phyloP scores from a whole-genome alignment of 2,113 vertebrate species.

The Brevimyrus niger region DNA sequence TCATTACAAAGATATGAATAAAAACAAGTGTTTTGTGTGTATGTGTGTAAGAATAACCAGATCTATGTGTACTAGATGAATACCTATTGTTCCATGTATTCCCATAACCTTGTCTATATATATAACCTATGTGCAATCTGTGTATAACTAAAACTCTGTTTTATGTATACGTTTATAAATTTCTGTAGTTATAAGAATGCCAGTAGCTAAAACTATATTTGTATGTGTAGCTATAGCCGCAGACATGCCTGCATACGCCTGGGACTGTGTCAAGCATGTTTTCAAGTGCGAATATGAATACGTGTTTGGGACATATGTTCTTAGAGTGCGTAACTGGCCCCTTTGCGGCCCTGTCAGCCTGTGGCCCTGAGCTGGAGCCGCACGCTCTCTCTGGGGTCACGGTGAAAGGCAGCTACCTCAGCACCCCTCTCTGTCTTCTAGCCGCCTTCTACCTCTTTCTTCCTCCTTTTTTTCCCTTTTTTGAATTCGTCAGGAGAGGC shows the following conservation, averaged over 20 bases:
- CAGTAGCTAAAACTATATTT: neutral
- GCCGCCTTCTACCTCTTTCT: conserved; percentile 31
- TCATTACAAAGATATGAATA: neutral
- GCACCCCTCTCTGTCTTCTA: conserved; percentile 20
- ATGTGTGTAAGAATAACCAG: neutral
- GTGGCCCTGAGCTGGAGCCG: too few relatives aligned
- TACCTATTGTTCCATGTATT: neutral
- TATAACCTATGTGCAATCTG: neutral
- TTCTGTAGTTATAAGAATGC: neutral
- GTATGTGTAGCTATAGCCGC: neutral
- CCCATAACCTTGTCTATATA: neutral
- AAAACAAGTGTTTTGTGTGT: neutral
- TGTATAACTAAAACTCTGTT: neutral
- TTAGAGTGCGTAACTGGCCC: neutral
- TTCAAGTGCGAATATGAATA: neutral
- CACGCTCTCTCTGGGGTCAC: conserved; percentile 24
- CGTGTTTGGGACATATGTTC: neutral
- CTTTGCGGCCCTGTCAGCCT: neutral
- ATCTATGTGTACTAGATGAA: neutral
- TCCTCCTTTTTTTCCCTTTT: conserved; percentile 27
- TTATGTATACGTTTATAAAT: neutral
- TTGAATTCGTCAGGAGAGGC: conserved; percentile 30
- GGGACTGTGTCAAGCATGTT: neutral
- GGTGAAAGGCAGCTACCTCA: conserved; percentile 26
- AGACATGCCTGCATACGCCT: neutral